Percentiles rank a stretch among this genome's conserved stretches.
Evolutionary conservation across 2,888 invertebrate species (phyloP).

Genomic region (Diachrysia chrysitis): DNA sequence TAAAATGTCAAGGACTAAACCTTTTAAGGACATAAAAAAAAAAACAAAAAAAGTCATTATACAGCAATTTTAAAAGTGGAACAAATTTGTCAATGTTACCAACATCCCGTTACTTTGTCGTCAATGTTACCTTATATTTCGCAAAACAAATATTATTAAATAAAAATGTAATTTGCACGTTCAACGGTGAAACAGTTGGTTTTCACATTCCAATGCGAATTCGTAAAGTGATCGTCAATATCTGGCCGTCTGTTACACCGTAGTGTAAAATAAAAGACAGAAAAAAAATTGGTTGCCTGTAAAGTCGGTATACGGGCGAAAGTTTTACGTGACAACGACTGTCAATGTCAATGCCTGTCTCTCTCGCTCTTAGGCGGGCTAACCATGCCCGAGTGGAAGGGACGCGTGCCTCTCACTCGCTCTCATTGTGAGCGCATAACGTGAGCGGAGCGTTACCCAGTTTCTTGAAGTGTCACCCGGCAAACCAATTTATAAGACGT

Average conservation of each 20-base stretch:
- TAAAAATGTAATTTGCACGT: conserved; percentile 60
- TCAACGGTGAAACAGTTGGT: conserved; percentile 54
- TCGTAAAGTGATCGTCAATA: conserved; percentile 57
- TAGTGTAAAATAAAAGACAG: conserved; percentile 17
- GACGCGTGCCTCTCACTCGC: no score
- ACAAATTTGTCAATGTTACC: conserved; percentile 26
- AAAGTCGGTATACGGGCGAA: no score
- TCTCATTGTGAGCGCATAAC: no score
- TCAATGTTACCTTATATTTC: conserved; percentile 42
- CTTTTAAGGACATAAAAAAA: conserved; percentile 3
- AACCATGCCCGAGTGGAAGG: no score
- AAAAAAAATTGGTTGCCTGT: no score
- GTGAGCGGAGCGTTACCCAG: no score
- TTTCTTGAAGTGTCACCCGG: no score
- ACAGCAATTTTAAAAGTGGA: conserved; percentile 23
- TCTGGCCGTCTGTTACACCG: conserved; percentile 53
- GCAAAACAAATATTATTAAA: conserved; percentile 59
- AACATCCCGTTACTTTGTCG: conserved; percentile 41
- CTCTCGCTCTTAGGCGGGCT: no score
- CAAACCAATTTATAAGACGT: no score
- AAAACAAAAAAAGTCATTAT: conserved; percentile 13
- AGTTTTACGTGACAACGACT: no score
- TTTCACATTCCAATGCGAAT: conserved; percentile 68
- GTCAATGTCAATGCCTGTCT: no score
- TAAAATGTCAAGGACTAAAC: conserved; percentile 4